Percentiles rank a stretch among this genome's conserved stretches.
Conservation (phyloP, 1,140 invertebrate species). For the Sitobion miscanthi region DNA sequence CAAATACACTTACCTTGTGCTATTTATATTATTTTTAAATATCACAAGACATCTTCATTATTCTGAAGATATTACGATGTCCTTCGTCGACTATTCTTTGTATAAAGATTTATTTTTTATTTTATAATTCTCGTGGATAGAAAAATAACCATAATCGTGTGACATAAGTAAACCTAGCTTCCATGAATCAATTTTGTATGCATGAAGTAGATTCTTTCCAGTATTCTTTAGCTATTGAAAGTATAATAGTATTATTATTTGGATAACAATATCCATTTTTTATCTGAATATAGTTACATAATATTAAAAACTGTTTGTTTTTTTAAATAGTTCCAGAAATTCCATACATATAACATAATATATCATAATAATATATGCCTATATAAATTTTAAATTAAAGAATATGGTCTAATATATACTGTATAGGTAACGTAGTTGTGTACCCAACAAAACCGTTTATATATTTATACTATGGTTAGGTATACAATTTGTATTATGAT, state of each 20-base stretch:
- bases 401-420: neutral
- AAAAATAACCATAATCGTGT: neutral
- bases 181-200: neutral
- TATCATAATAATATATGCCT: neutral
- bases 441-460: neutral
- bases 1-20: constrained; percentile 11
- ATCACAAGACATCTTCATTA: constrained; percentile 11
- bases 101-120: neutral
- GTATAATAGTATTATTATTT: neutral
- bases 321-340: neutral
- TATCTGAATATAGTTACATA: neutral
- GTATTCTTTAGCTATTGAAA: neutral
- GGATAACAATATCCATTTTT: too few species aligned
- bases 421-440: too few species aligned
- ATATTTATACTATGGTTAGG: neutral
- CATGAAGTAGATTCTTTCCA: neutral
- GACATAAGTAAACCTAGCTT: neutral
- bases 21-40: constrained; percentile 26
- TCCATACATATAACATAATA: neutral
- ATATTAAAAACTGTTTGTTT: neutral
- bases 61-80: neutral
- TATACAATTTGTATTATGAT: neutral
- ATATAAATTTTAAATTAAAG: neutral
- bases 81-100: neutral
- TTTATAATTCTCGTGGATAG: neutral